These are phyloP conservation scores for Meda fulgida DNA, from an alignment of 2,797 vertebrate species.

Conservation along the genomic window DNA sequence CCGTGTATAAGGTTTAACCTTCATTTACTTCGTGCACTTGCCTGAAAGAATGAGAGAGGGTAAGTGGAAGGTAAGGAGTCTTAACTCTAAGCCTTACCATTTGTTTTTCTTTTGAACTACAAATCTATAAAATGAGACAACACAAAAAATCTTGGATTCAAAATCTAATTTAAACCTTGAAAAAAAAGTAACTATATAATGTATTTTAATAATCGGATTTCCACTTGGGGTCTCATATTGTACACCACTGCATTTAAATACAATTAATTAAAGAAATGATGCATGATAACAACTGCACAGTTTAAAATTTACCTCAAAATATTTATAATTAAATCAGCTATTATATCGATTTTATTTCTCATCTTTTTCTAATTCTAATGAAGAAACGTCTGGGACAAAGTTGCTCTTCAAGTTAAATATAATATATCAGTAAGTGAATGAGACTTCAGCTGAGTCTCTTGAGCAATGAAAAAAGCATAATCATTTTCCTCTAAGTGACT, in stretches of 20 bases:
- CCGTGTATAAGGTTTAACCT: slow-evolving; percentile 13
- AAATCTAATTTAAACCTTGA: background rate
- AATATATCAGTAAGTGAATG: background rate
- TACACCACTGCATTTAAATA: background rate
- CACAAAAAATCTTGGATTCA: background rate
- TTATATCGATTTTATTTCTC: background rate
- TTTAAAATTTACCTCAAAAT: background rate
- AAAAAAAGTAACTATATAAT: background rate
- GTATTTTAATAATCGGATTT: no score
- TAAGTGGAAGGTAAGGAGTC: background rate
- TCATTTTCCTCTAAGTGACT: background rate
- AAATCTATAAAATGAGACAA: background rate
- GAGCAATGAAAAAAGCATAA: background rate
- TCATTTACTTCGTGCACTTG: background rate
- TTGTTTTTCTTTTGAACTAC: background rate
- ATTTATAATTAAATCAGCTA: background rate
- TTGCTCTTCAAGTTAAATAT: background rate
- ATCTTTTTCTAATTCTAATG: background rate
- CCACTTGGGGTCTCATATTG: no score
- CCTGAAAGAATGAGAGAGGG: background rate
- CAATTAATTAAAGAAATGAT: background rate
- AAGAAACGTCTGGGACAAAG: background rate
- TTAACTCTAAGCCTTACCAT: background rate
- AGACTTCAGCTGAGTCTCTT: background rate
- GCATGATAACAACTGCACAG: background rate